These are phyloP conservation scores for Varecia variegata DNA, from an alignment of 2,797 vertebrate genomes.

Conservation along the genomic window DNA sequence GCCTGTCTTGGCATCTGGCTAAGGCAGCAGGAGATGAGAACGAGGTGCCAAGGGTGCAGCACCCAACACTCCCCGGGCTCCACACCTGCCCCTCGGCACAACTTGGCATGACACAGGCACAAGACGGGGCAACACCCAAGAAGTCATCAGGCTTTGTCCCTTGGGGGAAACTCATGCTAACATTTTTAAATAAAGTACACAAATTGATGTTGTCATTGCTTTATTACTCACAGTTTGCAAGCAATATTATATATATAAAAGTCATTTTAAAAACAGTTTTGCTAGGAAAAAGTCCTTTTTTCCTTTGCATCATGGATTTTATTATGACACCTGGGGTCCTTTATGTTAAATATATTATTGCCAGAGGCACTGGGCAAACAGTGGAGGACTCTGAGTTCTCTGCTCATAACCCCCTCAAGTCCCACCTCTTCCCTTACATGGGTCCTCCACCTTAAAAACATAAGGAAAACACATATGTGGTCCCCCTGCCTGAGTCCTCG, in stretches of 20 bases:
- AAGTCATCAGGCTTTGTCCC: neutral
- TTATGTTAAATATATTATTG: neutral
- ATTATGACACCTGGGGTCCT: neutral
- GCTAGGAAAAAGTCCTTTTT: constrained; percentile 6
- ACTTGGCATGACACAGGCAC: neutral
- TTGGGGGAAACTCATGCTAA: neutral
- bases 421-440: neutral
- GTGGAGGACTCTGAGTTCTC: neutral
- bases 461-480: neutral
- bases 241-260: neutral
- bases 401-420: neutral
- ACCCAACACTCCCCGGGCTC: neutral
- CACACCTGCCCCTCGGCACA: neutral
- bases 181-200: neutral
- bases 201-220: neutral
- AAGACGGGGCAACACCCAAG: neutral
- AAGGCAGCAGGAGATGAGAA: neutral
- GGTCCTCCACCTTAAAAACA: neutral
- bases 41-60: too few relatives aligned
- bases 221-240: constrained; percentile 8
- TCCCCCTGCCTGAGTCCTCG: constrained; percentile 18
- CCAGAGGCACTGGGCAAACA: neutral
- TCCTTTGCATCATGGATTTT: neutral
- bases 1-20: neutral
- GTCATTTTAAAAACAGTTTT: constrained; percentile 26